Conservation (phyloP, 2,113 vertebrate species). For the Chiloscyllium plagiosum region DNA sequence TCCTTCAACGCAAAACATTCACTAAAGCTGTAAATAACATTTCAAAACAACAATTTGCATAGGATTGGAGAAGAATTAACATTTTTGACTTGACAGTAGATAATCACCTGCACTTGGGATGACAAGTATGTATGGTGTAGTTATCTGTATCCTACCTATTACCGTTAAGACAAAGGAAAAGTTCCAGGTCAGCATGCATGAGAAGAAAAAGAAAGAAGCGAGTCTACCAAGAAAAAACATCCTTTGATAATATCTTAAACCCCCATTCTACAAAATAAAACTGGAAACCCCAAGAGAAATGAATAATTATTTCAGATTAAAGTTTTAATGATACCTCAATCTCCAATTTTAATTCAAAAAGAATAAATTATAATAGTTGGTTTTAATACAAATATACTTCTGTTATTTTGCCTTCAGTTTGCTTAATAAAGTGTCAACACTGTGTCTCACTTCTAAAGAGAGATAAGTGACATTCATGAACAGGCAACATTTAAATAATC, state of each 20-base stretch:
- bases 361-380: conserved; percentile 6
- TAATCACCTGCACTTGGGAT: conserved; percentile 97
- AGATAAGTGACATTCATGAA: neutral
- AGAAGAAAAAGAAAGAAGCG: conserved; percentile 58
- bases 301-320: conserved; percentile 24
- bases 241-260: conserved; percentile 44
- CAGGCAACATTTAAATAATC: conserved; percentile 1
- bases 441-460: neutral
- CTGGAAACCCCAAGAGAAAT: conserved; percentile 23
- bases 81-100: conserved; percentile 51
- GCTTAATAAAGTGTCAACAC: neutral
- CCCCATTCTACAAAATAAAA: conserved; percentile 20
- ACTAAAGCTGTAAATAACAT: conserved; percentile 3
- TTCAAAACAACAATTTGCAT: neutral
- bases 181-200: conserved; percentile 87
- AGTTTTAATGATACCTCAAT: conserved; percentile 32
- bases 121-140: conserved; percentile 82
- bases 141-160: conserved; percentile 91
- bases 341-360: conserved; percentile 17
- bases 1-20: neutral
- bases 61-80: conserved; percentile 7
- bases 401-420: conserved; percentile 2
- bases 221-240: conserved; percentile 52
- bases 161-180: conserved; percentile 89
- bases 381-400: neutral